Evolutionary conservation across 2,888 invertebrate genomes (phyloP), one percentile per base, ranked within the genome.

Genomic region (Napeogenes inachia): DNA sequence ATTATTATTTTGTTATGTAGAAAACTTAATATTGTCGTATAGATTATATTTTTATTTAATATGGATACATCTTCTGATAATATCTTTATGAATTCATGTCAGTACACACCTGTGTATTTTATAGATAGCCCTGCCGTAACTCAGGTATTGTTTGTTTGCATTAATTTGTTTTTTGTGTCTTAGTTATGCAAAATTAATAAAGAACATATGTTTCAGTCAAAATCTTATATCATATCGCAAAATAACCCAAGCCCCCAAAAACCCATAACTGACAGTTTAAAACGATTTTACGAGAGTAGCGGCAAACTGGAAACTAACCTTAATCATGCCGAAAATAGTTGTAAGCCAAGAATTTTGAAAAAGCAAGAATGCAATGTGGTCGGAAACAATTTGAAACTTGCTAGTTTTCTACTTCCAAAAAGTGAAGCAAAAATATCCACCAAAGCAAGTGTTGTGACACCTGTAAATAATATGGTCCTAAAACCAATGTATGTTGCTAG

Each of bases 251-350:
- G 78, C 45, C 74, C 74, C 62, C 73, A 77, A 33, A 84, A 83
- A 71, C 84, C 87, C 57, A 75, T 82, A n/a, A 79, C 80, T 70
- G 83, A 85, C 79, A 89, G 82, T 81, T 82, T 90, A 77, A 89
- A 87, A 82, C 79, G 80, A 65, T 90, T 88, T 73, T 90, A 89
- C 71, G 89, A 90, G 79, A 90, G 80, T 76, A 89, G 89, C 81
- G 89, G 88, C 69, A 88, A 87, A 73, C 77, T 89, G 59, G 89
- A 88, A 71, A 83, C 80, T 73, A 77, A 75, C 69, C 75, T 81
- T 62, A 70, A 80, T 47, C 71, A 77, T 53, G 78, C 74, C 60
- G 76, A 79, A 32, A 77, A 68, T 59, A 71, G 70, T 66, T 59
- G 71, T 0, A 83, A 79, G 62, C 81, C 82, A 13, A 77, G 78